Conservation (phyloP, 2,888 invertebrate species). For the Andrena minutula region DNA sequence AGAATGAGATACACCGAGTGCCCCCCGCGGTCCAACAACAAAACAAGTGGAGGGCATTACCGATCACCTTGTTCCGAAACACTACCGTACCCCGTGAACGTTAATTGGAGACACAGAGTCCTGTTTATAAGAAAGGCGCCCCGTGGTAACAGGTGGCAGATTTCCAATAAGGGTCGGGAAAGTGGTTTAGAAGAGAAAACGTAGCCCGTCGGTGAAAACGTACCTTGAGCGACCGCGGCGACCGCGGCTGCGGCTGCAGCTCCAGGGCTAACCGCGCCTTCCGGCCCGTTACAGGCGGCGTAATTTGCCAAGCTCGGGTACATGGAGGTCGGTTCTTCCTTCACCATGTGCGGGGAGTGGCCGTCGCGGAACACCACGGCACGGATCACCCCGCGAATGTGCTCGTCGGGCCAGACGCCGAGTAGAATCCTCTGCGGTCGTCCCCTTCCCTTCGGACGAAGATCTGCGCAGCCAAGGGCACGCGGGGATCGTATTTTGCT, state of each 20-base stretch:
- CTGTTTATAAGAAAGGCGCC: not conserved
- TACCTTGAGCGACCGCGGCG: conserved; percentile 90
- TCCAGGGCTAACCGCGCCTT: conserved; percentile 88
- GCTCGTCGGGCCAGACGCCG: conserved; percentile 97
- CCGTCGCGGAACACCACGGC: conserved; percentile 97
- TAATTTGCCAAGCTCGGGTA: conserved; percentile 83
- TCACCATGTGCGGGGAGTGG: conserved; percentile 86
- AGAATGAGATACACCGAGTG: too few relatives aligned
- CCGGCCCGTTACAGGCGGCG: conserved; percentile 86
- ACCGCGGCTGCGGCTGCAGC: conserved; percentile 94
- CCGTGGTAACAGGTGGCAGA: not conserved
- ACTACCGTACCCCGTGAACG: too few relatives aligned
- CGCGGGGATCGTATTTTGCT: conserved; percentile 26
- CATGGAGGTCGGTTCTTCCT: conserved; percentile 83
- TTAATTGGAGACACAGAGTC: not conserved
- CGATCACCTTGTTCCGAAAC: too few relatives aligned
- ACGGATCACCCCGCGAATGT: conserved; percentile 96
- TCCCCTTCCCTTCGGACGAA: conserved; percentile 96
- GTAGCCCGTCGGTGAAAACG: not conserved
- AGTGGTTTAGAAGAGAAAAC: not conserved
- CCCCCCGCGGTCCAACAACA: too few relatives aligned
- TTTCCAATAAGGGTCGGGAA: not conserved
- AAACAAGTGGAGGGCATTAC: too few relatives aligned
- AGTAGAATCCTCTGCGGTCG: conserved; percentile 95
- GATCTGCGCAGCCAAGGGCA: conserved; percentile 87